phyloP scores from a whole-genome alignment of 2,113 vertebrate genomes.

The Poecile atricapillus region DNA sequence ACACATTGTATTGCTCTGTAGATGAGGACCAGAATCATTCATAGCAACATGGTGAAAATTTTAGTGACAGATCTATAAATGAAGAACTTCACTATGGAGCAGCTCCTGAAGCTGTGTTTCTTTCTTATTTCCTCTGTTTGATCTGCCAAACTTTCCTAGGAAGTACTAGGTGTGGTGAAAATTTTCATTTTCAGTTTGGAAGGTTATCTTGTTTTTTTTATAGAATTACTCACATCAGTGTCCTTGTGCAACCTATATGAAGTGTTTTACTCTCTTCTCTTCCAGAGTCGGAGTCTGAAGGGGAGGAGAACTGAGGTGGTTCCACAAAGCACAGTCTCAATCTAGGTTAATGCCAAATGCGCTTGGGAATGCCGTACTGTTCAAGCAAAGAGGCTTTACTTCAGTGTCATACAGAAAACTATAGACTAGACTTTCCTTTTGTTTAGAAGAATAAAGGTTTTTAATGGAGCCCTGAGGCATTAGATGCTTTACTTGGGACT shows the following conservation, averaged over 20 bases:
- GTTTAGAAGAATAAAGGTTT: slow-evolving; percentile 70
- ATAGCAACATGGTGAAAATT: neutral
- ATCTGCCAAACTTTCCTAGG: neutral
- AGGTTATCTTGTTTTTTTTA: neutral
- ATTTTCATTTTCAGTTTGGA: neutral
- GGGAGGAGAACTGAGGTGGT: slow-evolving; percentile 78
- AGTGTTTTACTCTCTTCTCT: slow-evolving; percentile 17
- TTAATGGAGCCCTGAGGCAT: slow-evolving; percentile 73
- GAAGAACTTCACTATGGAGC: neutral
- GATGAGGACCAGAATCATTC: neutral
- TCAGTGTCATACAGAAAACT: slow-evolving; percentile 72
- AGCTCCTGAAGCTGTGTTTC: neutral
- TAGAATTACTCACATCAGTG: neutral
- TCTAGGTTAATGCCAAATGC: slow-evolving; percentile 43
- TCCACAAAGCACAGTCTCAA: slow-evolving; percentile 48
- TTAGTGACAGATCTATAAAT: neutral
- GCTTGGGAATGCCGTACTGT: slow-evolving; percentile 59
- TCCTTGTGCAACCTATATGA: neutral
- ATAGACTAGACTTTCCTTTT: slow-evolving; percentile 73
- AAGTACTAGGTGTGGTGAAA: neutral
- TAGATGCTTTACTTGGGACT: slow-evolving; percentile 73
- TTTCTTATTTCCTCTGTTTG: neutral
- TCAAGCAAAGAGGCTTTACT: slow-evolving; percentile 70
- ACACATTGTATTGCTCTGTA: neutral
- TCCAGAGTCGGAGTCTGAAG: slow-evolving; percentile 89